Percentiles rank a stretch among this genome's conserved stretches.
These are phyloP conservation scores for Camponotus floridanus DNA, from an alignment of 1,140 invertebrate species.

Conservation along the genomic window DNA sequence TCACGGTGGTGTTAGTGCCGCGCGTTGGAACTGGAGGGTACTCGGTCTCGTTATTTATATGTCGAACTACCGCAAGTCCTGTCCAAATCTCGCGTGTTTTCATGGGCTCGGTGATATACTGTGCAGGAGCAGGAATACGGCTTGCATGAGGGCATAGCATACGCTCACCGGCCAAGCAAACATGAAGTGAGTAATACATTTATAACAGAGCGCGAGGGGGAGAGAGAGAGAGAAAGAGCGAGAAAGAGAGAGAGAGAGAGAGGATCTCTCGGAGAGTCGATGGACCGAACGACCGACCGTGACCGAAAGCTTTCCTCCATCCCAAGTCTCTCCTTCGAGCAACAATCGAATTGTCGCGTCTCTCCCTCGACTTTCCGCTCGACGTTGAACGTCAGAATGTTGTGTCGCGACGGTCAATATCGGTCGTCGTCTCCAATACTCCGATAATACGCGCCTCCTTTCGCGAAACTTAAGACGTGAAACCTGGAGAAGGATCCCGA, in stretches of 20 bases:
- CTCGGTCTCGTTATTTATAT: slow-evolving; percentile 80
- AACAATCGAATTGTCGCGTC: too few species aligned
- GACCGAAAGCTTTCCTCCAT: background rate
- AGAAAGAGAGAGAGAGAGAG: slow-evolving; percentile 38
- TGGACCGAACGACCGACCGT: slow-evolving; percentile 31
- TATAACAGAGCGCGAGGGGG: slow-evolving; percentile 37
- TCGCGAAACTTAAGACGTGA: background rate
- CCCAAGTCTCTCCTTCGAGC: background rate
- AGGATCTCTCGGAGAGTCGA: slow-evolving; percentile 30
- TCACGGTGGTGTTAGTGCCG: slow-evolving; percentile 84
- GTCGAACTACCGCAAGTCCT: slow-evolving; percentile 85
- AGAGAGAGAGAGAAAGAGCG: slow-evolving; percentile 57
- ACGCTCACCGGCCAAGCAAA: slow-evolving; percentile 82
- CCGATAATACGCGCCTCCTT: too few species aligned
- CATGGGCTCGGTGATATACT: slow-evolving; percentile 85
- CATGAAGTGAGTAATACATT: slow-evolving; percentile 84
- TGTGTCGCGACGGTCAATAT: too few species aligned
- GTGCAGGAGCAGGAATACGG: slow-evolving; percentile 82
- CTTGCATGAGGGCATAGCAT: slow-evolving; percentile 85
- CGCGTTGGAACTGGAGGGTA: slow-evolving; percentile 52
- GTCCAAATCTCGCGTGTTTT: slow-evolving; percentile 85
- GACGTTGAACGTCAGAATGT: too few species aligned
- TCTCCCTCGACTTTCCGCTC: too few species aligned
- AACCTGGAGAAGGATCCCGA: background rate
- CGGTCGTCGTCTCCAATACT: too few species aligned